Evolutionary conservation across 2,113 vertebrate species (phyloP), one percentile per base, ranked within the genome.

Genomic region (Carassius gibelio): DNA sequence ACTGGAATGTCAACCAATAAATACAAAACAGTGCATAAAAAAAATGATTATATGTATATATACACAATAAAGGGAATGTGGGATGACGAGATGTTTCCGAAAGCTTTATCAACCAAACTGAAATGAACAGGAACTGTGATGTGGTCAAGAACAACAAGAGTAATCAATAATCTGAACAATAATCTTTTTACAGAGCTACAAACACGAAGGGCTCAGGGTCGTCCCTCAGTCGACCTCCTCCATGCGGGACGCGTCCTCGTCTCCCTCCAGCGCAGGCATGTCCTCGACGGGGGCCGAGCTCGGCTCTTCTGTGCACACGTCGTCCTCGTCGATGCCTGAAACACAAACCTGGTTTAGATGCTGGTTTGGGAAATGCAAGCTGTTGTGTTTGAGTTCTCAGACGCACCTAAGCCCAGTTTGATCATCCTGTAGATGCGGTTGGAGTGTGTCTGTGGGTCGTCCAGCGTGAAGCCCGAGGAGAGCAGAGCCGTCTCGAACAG

Each of bases 241-340:
- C 98, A 99, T 99, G 79, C 97, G 96, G 0, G 98, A 98, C 0
- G 97, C 93, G 90, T 99, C 98, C 0, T 98, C 98, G 0, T 98
- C 98, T 1, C 96, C 98, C 90, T 99, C 98, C 0, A 99, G 96
- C 11, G 96, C 96, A 0, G 98, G 98, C 97, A 99, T 99, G 83
- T 99, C 98, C 79, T 99, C 98, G 0, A 94, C 90, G 8, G 95
- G 96, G 0, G 95, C 95, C 5, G 94, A 87, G 4, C 90, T 91
- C 1, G 91, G 84, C 6, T 95, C 97, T 0, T 99, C 98, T 50
- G 96, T 89, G 17, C 94, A 88, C 59, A 94, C 57, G 59, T 98
- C 97, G 30, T 99, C 98, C 78, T 99, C 98, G 71, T 99, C 98
- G 26, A 99, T 99, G 84, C 98, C 98, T 99, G 83, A 3, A 14